Evolutionary conservation across 2,113 vertebrate species (phyloP).

Genomic region (Elephantulus edwardii): DNA sequence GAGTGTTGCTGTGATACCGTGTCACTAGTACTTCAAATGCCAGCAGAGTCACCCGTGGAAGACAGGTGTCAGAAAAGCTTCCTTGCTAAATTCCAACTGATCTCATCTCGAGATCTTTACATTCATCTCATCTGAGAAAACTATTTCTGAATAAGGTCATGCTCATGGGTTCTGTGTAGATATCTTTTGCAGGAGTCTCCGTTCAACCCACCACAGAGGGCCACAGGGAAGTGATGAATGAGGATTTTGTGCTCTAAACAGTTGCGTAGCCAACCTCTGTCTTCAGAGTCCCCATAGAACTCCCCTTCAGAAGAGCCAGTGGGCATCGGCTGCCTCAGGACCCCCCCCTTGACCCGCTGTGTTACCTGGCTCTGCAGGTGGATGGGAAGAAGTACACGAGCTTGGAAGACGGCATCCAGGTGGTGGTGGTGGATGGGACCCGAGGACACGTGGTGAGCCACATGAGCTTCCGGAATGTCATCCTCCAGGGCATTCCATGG

Average conservation of each 20-base stretch:
- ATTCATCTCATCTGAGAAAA: not conserved
- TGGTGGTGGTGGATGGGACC: constrained; percentile 90
- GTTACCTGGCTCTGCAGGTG: constrained; percentile 83
- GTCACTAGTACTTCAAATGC: too few species aligned
- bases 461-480: constrained; percentile 86
- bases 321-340: not conserved
- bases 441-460: constrained; percentile 89
- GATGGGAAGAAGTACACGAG: constrained; percentile 89
- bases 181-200: not conserved
- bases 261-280: not conserved
- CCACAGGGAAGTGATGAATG: too few species aligned
- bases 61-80: too few species aligned
- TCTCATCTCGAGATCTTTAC: not conserved
- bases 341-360: not conserved
- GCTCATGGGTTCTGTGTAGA: not conserved
- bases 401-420: constrained; percentile 91
- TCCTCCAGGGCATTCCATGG: constrained; percentile 92
- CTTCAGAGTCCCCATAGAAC: accelerated
- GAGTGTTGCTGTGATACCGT: too few species aligned
- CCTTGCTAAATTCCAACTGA: too few species aligned
- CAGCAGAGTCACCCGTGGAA: too few species aligned
- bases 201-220: not conserved
- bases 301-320: accelerated
- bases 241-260: not conserved
- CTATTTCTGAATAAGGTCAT: not conserved